phyloP scores from a whole-genome alignment of 1,140 invertebrate species.

The Drosophila rufa region DNA sequence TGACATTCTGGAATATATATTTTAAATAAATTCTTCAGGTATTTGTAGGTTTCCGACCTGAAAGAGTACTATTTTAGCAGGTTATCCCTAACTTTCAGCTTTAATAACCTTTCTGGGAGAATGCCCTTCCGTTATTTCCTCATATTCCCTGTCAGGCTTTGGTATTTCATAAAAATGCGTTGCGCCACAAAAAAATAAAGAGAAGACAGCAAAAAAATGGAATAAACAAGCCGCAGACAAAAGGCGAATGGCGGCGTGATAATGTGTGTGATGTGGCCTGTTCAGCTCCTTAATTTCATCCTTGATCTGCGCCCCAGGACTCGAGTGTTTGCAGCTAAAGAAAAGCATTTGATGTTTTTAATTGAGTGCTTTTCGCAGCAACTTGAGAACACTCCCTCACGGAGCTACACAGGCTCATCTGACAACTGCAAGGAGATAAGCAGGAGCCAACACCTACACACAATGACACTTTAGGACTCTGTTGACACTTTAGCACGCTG shows the following conservation, averaged over 20 bases:
- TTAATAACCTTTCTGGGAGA: neutral
- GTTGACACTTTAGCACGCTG: slow-evolving; percentile 71
- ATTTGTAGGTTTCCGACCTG: neutral
- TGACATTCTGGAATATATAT: no score
- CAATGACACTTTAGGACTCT: slow-evolving; percentile 71
- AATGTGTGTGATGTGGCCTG: slow-evolving; percentile 4
- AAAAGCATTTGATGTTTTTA: slow-evolving; percentile 79
- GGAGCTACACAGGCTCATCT: slow-evolving; percentile 17
- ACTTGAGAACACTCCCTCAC: slow-evolving; percentile 52
- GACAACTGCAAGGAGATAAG: slow-evolving; percentile 43
- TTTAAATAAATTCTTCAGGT: neutral
- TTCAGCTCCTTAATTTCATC: slow-evolving; percentile 53
- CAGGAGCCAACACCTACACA: slow-evolving; percentile 54
- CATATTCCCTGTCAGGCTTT: slow-evolving; percentile 1
- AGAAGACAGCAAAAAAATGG: neutral
- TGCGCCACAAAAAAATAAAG: neutral
- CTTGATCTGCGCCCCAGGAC: slow-evolving; percentile 60
- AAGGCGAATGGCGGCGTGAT: slow-evolving; percentile 4
- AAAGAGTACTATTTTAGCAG: neutral
- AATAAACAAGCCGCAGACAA: slow-evolving; percentile 24
- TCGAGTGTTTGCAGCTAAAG: slow-evolving; percentile 59
- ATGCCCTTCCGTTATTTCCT: neutral
- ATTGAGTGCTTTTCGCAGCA: slow-evolving; percentile 74
- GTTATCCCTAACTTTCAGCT: neutral
- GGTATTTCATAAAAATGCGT: slow-evolving; percentile 13